Percentiles rank a stretch among this genome's conserved stretches.
phyloP scores from a whole-genome alignment of 2,113 vertebrate genomes.

The Rutilus rutilus region DNA sequence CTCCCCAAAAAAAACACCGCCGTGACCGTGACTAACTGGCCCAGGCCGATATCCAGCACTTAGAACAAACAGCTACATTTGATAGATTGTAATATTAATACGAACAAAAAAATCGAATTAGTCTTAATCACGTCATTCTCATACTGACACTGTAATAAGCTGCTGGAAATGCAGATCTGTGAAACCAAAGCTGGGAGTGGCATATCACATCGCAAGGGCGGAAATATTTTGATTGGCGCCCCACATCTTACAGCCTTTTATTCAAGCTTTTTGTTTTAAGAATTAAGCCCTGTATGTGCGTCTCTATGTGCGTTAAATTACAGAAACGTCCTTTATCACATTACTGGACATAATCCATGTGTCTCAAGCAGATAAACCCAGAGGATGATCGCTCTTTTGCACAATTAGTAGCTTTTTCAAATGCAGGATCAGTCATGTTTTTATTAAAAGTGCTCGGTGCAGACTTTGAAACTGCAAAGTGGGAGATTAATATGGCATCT shows the following conservation, averaged over 20 bases:
- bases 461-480: slow-evolving; percentile 55
- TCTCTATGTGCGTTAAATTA: slow-evolving; percentile 68
- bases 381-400: slow-evolving; percentile 76
- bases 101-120: neutral
- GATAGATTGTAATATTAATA: neutral
- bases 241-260: slow-evolving; percentile 13
- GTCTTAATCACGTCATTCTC: slow-evolving; percentile 1
- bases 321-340: slow-evolving; percentile 76
- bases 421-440: slow-evolving; percentile 71
- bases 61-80: neutral
- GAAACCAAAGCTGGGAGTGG: slow-evolving; percentile 7
- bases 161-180: slow-evolving; percentile 2
- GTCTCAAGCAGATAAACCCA: slow-evolving; percentile 75
- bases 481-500: slow-evolving; percentile 71
- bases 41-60: neutral
- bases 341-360: slow-evolving; percentile 74
- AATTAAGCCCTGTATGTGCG: slow-evolving; percentile 57
- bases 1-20: neutral
- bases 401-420: slow-evolving; percentile 76
- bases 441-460: slow-evolving; percentile 72
- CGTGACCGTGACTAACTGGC: neutral
- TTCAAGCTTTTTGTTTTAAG: slow-evolving; percentile 63
- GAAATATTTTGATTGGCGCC: slow-evolving; percentile 30
- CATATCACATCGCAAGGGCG: neutral
- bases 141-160: neutral